Conservation (phyloP, 2,113 vertebrate species). For the Etheostoma spectabile region DNA sequence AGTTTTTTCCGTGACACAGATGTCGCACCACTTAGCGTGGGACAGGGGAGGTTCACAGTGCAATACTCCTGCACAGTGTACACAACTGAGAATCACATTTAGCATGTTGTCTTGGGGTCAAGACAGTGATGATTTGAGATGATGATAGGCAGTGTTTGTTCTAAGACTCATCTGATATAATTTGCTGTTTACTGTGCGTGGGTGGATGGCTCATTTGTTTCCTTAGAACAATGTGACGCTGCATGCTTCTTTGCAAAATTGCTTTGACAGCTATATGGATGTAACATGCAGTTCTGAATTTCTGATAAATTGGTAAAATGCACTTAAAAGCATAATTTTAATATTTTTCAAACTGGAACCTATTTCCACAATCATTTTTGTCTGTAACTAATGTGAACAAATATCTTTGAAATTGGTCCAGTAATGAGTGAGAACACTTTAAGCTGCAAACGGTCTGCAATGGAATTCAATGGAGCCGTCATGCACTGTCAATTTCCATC, state of each 20-base stretch:
- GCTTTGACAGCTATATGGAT: conserved; percentile 28
- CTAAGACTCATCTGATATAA: conserved; percentile 49
- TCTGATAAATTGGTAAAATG: conserved; percentile 44
- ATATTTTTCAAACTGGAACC: too few relatives aligned
- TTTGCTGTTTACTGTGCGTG: conserved; percentile 39
- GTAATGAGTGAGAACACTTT: too few relatives aligned
- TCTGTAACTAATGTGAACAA: too few relatives aligned
- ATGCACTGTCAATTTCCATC: too few relatives aligned
- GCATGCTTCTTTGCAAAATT: conserved; percentile 42
- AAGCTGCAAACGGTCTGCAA: too few relatives aligned
- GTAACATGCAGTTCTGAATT: conserved; percentile 3
- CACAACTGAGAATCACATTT: conserved; percentile 44
- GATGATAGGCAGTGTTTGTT: conserved; percentile 43
- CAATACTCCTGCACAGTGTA: conserved; percentile 28
- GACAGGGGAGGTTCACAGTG: conserved; percentile 46
- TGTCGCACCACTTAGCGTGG: conserved; percentile 53
- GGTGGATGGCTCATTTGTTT: conserved; percentile 51
- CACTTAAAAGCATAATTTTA: neutral
- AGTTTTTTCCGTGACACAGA: conserved; percentile 77
- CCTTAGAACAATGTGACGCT: conserved; percentile 41
- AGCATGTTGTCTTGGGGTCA: conserved; percentile 52
- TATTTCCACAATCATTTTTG: too few relatives aligned
- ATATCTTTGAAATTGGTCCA: too few relatives aligned
- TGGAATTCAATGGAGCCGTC: too few relatives aligned
- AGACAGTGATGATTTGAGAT: conserved; percentile 43